A percentile compares a stretch with the other conserved stretches of the same genome.
These are phyloP conservation scores for Phallusia fumigata DNA, from an alignment of 23 tunicate genomes.

Conservation along the genomic window DNA sequence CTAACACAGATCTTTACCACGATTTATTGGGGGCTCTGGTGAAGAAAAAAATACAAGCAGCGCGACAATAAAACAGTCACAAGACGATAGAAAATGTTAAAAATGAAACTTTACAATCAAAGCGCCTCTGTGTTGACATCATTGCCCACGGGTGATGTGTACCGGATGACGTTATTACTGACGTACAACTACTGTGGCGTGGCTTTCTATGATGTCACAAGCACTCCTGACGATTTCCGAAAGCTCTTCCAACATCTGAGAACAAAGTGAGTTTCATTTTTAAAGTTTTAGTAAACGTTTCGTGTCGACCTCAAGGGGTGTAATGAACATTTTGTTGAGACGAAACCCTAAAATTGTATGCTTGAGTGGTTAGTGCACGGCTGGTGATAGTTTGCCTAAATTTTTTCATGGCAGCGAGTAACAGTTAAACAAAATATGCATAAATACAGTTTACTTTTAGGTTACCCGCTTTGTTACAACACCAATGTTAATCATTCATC, in stretches of 20 bases:
- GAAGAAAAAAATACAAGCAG: constrained; percentile 7
- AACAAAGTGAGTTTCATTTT: neutral
- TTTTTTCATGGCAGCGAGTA: neutral
- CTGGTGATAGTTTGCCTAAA: neutral
- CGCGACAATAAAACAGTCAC: neutral
- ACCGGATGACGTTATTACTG: neutral
- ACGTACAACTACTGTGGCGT: neutral
- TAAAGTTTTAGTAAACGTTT: too few relatives aligned
- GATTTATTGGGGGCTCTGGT: neutral
- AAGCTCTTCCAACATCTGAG: neutral
- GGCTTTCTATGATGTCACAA: neutral
- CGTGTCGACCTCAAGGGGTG: too few relatives aligned
- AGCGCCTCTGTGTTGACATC: neutral
- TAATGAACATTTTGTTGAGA: too few relatives aligned
- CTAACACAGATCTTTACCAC: neutral
- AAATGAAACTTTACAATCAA: constrained; percentile 5
- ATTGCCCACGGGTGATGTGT: neutral
- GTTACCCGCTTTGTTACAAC: neutral
- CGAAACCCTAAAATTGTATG: neutral
- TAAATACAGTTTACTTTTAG: neutral
- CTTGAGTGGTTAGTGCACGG: neutral
- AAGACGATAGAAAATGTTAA: neutral
- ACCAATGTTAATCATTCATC: neutral
- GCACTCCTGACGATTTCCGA: neutral
- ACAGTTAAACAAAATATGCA: neutral